Evolutionary conservation across 2,113 vertebrate species (phyloP).

Genomic region (Capreolus pygargus): DNA sequence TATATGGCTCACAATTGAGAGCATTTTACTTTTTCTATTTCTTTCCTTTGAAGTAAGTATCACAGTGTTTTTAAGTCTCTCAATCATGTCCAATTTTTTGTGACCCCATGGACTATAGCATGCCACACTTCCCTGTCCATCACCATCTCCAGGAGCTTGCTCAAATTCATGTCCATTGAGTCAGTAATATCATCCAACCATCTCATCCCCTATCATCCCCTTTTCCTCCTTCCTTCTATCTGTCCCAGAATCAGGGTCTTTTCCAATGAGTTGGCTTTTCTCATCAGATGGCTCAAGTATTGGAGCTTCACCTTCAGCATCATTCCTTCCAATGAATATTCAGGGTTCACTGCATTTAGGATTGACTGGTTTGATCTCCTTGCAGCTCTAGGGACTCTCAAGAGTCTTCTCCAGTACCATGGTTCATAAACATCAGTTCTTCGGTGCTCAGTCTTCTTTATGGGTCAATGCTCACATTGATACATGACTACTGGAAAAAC

Average conservation of each 20-base stretch:
- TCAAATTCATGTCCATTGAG: not conserved
- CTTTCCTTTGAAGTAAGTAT: not conserved
- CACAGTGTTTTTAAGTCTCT: not conserved
- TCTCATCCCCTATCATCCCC: not conserved
- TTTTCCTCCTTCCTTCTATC: not conserved
- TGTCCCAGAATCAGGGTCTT: not conserved
- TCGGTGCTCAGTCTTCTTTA: not conserved
- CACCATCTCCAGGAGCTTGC: not conserved
- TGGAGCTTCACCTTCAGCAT: not conserved
- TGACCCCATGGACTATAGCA: not conserved
- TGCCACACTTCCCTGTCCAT: not conserved
- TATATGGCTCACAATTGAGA: not conserved
- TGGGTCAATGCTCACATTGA: fast-evolving
- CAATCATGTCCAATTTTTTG: not conserved
- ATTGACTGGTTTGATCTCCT: not conserved
- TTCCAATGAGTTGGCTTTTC: not conserved
- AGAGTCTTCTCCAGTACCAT: not conserved
- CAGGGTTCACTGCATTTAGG: not conserved
- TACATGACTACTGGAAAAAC: not conserved
- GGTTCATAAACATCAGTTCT: not conserved
- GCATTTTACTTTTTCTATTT: not conserved
- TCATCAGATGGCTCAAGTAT: not conserved
- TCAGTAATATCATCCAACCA: not conserved
- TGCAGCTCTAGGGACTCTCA: not conserved
- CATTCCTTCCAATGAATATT: not conserved